phyloP scores from a whole-genome alignment of 2,797 vertebrate genomes.

The Molossus molossus region DNA sequence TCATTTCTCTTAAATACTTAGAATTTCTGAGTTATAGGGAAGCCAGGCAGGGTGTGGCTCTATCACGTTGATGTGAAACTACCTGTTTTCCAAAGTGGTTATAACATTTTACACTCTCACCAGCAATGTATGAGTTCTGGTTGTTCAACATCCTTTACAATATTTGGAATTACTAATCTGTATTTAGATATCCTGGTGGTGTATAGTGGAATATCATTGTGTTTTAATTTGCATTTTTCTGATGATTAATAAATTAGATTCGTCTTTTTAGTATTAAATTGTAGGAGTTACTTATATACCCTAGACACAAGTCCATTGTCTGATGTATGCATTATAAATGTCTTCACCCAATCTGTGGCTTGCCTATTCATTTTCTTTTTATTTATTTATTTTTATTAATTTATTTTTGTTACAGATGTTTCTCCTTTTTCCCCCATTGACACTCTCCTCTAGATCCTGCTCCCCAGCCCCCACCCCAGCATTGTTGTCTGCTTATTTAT shows the following conservation, averaged over 20 bases:
- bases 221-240: background rate
- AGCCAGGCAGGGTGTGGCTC: no score
- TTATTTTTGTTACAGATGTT: no score
- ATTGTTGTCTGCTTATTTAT: background rate
- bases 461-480: no score
- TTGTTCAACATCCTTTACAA: background rate
- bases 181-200: background rate
- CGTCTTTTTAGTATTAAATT: background rate
- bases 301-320: background rate
- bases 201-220: background rate
- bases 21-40: background rate
- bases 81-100: background rate
- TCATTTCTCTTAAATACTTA: background rate
- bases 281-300: background rate
- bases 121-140: background rate
- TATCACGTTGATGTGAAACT: no score
- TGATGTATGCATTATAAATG: background rate
- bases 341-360: background rate
- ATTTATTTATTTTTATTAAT: no score
- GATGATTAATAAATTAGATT: background rate
- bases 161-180: background rate
- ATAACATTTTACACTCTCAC: background rate
- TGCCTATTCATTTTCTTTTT: background rate
- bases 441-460: no score
- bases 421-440: no score